Conservation (phyloP, 2,888 invertebrate genomes). For the Axea sp. region DNA sequence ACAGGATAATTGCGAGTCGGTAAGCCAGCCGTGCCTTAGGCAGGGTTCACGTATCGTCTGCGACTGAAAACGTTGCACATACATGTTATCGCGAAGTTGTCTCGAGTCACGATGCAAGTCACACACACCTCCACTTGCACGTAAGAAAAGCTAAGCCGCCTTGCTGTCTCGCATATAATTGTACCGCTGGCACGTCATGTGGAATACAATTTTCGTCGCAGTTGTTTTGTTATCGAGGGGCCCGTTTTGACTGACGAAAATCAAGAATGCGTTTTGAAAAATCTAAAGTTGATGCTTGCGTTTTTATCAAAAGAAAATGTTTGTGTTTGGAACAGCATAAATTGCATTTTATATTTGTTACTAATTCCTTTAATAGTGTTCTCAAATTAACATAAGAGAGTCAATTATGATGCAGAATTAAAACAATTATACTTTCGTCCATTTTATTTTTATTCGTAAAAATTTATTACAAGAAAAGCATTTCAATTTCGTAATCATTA, state of each 20-base stretch:
- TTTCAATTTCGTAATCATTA: no score
- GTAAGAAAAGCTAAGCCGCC: slow-evolving; percentile 54
- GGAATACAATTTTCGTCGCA: slow-evolving; percentile 54
- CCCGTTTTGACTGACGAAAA: slow-evolving; percentile 9
- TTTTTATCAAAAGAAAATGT: no score
- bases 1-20: slow-evolving; percentile 62
- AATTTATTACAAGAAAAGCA: no score
- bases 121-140: slow-evolving; percentile 47
- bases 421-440: no score
- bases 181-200: slow-evolving; percentile 41
- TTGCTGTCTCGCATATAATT: slow-evolving; percentile 55
- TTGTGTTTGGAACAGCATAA: no score
- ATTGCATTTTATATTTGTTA: no score
- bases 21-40: slow-evolving; percentile 52
- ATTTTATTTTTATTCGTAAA: no score
- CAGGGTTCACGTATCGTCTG: slow-evolving; percentile 60
- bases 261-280: background rate
- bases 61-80: slow-evolving; percentile 56
- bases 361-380: no score
- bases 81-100: slow-evolving; percentile 59
- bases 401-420: no score
- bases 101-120: slow-evolving; percentile 60
- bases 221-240: slow-evolving; percentile 34
- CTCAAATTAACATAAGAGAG: no score
- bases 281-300: no score